These are phyloP conservation scores for Ectemnius lituratus DNA, from an alignment of 2,888 invertebrate species.

Conservation along the genomic window DNA sequence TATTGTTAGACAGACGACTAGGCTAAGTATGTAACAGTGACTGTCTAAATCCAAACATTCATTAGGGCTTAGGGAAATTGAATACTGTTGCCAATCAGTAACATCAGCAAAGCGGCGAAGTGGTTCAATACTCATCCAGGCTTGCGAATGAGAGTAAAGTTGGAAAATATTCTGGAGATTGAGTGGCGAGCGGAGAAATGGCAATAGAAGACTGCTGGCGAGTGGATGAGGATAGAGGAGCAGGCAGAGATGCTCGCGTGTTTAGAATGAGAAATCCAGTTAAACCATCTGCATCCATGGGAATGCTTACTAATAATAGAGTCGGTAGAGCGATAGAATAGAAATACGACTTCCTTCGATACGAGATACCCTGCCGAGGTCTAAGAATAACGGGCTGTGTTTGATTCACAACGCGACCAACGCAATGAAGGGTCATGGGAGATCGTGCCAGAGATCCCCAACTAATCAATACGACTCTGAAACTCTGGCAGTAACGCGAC, in stretches of 20 bases:
- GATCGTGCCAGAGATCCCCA: not conserved
- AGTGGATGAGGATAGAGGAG: not conserved
- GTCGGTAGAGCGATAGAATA: conserved; percentile 56
- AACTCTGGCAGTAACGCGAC: too few relatives aligned
- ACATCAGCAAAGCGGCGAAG: too few relatives aligned
- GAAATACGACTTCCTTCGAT: conserved; percentile 63
- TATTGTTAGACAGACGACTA: too few relatives aligned
- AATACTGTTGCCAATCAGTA: too few relatives aligned
- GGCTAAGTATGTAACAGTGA: too few relatives aligned
- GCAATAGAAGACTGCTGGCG: not conserved
- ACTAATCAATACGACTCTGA: too few relatives aligned
- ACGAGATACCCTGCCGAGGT: conserved; percentile 46
- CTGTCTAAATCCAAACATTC: too few relatives aligned
- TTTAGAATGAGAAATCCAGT: conserved; percentile 62
- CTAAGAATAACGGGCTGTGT: conserved; percentile 60
- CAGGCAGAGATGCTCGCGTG: conserved; percentile 28
- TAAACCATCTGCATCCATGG: conserved; percentile 42
- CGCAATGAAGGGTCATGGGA: conserved; percentile 39
- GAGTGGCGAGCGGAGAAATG: conserved; percentile 39
- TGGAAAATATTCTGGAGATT: not conserved
- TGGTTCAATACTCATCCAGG: too few relatives aligned
- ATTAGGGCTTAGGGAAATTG: too few relatives aligned
- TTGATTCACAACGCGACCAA: conserved; percentile 38
- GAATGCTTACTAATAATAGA: conserved; percentile 65
- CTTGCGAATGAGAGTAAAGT: too few relatives aligned